Evolutionary conservation across 1,140 invertebrate species (phyloP), one percentile per base, ranked within the genome.

Genomic region (Megalopta genalis): DNA sequence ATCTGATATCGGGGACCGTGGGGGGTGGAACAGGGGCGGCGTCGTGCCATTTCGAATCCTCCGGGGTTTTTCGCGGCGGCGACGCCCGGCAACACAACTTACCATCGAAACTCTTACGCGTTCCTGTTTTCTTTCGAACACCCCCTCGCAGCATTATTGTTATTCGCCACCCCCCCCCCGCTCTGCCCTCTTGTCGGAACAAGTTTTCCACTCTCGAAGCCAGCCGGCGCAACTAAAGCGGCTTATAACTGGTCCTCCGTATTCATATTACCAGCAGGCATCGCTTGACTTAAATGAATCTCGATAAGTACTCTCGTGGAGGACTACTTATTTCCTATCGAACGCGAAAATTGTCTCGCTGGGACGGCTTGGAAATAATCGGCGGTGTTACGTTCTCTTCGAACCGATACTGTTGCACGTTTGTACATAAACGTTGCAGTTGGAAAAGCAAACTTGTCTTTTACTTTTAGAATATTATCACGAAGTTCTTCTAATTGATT

Each of bases 211-310:
- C 21, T 10, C 16, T 54, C 27, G 57, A 9, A 16, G 8, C 32
- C 27, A 23, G 46, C 37, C 39, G 25, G 59, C 18, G 46, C 39
- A 57, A 32, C 39, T 9, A 75, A 74, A 77, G 79, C 73, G 12
- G 70, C 73, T 85, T 78, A 77, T 70, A 81, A 82, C 59, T 37
- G 59, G 65, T 23, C 16, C 49, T 52, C 59, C 62, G 67, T 77
- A 80, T 79, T 83, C 62, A 64, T 62, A 49, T 71, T 69, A 77
- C 60, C 18, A 25, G 42, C 46, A 65, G 54, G 67, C 71, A 66
- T 83, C 63, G 81, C 37, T 52, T 57, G 62, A 82, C 75, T 84
- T 67, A 68, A 80, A 79, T 82, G 70, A 69, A 70, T 77, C 62
- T 75, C 76, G 64, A 80, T 76, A 70, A 84, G 69, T 73, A 78